Conservation (phyloP, 1,140 invertebrate species). For the Bombus soroeensis region DNA sequence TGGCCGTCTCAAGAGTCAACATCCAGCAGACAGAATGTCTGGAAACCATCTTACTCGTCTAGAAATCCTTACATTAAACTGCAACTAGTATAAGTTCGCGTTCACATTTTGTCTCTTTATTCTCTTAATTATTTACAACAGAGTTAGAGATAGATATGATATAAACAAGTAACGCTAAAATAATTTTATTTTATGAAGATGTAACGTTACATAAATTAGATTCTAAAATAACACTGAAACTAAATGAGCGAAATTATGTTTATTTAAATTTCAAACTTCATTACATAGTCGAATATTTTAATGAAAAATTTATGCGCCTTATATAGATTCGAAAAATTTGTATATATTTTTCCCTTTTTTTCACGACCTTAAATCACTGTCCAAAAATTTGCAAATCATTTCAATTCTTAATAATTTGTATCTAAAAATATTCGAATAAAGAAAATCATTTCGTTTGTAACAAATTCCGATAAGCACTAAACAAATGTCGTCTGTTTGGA, state of each 20-base stretch:
- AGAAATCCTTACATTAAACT: neutral
- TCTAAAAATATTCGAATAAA: neutral
- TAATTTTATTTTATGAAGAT: neutral
- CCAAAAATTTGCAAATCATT: too few relatives aligned
- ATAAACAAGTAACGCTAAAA: neutral
- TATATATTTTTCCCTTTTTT: neutral
- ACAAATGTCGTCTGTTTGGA: too few relatives aligned
- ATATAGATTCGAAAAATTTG: neutral
- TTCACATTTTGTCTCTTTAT: neutral
- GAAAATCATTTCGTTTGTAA: neutral
- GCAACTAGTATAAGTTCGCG: neutral
- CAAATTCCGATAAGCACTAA: neutral
- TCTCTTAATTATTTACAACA: too few relatives aligned
- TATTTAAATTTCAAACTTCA: neutral
- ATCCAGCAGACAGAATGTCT: conserved; percentile 12
- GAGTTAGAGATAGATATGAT: neutral
- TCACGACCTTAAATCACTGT: neutral
- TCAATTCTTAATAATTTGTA: neutral
- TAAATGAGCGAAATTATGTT: neutral
- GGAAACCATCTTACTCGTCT: neutral
- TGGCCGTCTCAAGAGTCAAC: conserved; percentile 10
- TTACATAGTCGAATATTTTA: neutral
- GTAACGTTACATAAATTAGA: neutral
- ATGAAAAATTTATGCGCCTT: neutral
- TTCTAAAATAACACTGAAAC: neutral